Evolutionary conservation across 2,113 vertebrate genomes (phyloP).

Genomic region (Echinops telfairi): DNA sequence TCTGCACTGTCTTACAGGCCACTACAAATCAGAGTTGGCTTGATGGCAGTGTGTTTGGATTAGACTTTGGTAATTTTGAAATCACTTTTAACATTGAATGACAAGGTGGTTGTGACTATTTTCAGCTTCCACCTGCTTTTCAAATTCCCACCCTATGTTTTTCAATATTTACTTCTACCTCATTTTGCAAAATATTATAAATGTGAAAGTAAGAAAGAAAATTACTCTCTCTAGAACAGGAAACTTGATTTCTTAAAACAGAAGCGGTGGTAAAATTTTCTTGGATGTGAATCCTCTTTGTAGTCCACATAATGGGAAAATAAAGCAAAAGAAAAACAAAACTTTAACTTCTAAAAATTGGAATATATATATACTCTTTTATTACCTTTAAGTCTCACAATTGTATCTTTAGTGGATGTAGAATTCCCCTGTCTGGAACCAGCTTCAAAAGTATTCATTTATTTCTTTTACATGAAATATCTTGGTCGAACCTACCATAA

Average conservation of each 20-base stretch:
- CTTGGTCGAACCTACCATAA: not conserved
- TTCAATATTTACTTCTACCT: not conserved
- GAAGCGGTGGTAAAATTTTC: not conserved
- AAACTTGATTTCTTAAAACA: constrained; percentile 3
- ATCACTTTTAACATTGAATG: not conserved
- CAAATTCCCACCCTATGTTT: not conserved
- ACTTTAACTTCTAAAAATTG: not conserved
- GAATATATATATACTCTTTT: not conserved
- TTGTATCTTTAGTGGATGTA: not conserved
- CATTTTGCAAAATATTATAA: not conserved
- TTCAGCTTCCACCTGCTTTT: not conserved
- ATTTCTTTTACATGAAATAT: constrained; percentile 2
- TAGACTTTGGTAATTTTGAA: not conserved
- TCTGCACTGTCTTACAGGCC: too few relatives aligned
- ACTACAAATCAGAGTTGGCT: too few relatives aligned
- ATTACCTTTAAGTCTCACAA: constrained; percentile 24
- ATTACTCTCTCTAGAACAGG: not conserved
- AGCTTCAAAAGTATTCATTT: constrained; percentile 18
- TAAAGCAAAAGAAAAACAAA: not conserved
- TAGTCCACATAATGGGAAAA: not conserved
- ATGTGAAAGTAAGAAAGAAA: not conserved
- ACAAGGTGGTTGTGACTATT: not conserved
- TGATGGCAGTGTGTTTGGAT: too few relatives aligned
- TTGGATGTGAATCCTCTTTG: not conserved
- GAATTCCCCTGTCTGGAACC: not conserved